These are phyloP conservation scores for Ictalurus punctatus DNA, from an alignment of 2,113 vertebrate species.

Conservation along the genomic window DNA sequence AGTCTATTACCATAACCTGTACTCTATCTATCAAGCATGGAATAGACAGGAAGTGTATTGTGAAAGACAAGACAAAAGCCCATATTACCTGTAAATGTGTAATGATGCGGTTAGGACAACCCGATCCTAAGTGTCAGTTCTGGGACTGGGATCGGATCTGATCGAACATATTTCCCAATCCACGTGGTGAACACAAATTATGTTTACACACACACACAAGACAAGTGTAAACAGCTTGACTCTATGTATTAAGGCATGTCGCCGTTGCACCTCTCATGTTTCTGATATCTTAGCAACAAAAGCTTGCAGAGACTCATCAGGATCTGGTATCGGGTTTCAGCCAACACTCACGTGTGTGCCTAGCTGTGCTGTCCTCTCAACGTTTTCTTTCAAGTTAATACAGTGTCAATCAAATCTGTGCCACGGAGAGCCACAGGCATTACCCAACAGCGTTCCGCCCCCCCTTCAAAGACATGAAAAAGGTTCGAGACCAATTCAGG, in stretches of 20 bases:
- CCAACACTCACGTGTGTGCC: not conserved
- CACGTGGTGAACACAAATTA: no score
- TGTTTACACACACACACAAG: not conserved
- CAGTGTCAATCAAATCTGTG: not conserved
- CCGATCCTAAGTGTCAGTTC: not conserved
- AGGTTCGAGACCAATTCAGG: not conserved
- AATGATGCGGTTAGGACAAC: not conserved
- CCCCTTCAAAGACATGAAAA: not conserved
- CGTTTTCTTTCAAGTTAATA: not conserved
- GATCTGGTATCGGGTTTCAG: not conserved
- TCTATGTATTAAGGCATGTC: not conserved
- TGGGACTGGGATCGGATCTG: not conserved
- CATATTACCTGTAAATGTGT: constrained; percentile 5
- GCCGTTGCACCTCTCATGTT: not conserved
- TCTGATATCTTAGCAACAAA: not conserved
- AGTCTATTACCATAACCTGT: not conserved
- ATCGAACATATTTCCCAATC: not conserved
- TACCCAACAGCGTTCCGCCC: not conserved
- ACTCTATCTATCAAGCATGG: not conserved
- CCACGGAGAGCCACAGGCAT: not conserved
- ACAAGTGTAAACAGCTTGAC: not conserved
- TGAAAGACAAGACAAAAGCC: not conserved
- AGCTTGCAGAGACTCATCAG: no score
- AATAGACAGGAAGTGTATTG: not conserved
- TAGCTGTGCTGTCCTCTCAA: not conserved